Evolutionary conservation across 2,888 invertebrate genomes (phyloP).

Genomic region (Heteromyza rotundicornis): DNA sequence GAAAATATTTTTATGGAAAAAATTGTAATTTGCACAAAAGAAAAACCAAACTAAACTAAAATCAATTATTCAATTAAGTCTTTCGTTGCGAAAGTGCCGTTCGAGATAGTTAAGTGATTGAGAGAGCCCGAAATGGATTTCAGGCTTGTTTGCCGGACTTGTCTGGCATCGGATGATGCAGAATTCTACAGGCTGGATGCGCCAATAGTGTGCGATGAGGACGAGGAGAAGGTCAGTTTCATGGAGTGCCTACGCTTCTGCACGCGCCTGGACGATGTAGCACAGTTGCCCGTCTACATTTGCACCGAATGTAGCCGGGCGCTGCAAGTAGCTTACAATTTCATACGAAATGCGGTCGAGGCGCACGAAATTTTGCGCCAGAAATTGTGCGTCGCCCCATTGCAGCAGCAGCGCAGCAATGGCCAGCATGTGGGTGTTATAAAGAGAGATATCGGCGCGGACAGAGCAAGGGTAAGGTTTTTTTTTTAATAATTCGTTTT

Average conservation of each 20-base stretch:
- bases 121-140: constrained; percentile 35
- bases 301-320: constrained; percentile 48
- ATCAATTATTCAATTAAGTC: too few species aligned
- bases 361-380: constrained; percentile 50
- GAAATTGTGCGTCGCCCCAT: constrained; percentile 34
- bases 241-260: constrained; percentile 47
- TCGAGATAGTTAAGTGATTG: too few species aligned
- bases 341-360: constrained; percentile 46
- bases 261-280: constrained; percentile 40
- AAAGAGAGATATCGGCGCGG: too few species aligned
- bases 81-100: too few species aligned
- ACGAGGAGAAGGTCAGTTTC: constrained; percentile 38
- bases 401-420: constrained; percentile 1
- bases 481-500: too few species aligned
- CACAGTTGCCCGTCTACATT: constrained; percentile 45
- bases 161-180: constrained; percentile 47
- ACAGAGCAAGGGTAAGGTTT: too few species aligned
- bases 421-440: constrained; percentile 34
- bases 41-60: too few species aligned
- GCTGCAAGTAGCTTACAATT: constrained; percentile 49
- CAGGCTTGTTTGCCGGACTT: constrained; percentile 50
- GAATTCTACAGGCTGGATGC: constrained; percentile 49
- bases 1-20: too few species aligned
- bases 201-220: constrained; percentile 32
- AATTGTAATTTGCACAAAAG: too few species aligned